These are phyloP conservation scores for Cabera pusaria DNA, from an alignment of 2,888 invertebrate genomes.

Conservation along the genomic window DNA sequence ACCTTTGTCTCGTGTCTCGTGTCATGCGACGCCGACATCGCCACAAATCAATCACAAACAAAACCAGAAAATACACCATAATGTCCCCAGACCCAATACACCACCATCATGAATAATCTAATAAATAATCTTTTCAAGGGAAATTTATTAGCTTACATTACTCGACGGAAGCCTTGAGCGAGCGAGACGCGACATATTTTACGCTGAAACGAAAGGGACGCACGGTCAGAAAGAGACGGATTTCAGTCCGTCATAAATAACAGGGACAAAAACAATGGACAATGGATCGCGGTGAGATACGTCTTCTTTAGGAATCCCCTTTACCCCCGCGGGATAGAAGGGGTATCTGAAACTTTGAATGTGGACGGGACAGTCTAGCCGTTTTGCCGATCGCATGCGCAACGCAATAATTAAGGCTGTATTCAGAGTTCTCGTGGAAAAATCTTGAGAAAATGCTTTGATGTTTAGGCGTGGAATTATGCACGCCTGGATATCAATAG, in stretches of 20 bases:
- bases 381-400: slow-evolving; percentile 47
- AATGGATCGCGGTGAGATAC: slow-evolving; percentile 80
- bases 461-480: no score
- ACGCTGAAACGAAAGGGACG: no score
- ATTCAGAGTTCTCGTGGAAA: no score
- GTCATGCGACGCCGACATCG: slow-evolving; percentile 30
- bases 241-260: slow-evolving; percentile 80
- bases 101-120: slow-evolving; percentile 80
- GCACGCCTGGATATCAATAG: no score
- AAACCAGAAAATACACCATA: slow-evolving; percentile 23
- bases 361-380: slow-evolving; percentile 34
- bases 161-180: slow-evolving; percentile 71
- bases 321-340: slow-evolving; percentile 26
- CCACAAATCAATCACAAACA: slow-evolving; percentile 71
- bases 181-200: slow-evolving; percentile 39
- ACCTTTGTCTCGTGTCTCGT: slow-evolving; percentile 45
- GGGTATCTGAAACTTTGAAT: slow-evolving; percentile 42
- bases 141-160: slow-evolving; percentile 79
- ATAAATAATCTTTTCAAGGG: slow-evolving; percentile 80
- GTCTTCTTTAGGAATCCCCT: slow-evolving; percentile 75
- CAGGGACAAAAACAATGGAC: slow-evolving; percentile 82
- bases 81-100: slow-evolving; percentile 76
- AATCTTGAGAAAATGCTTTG: no score
- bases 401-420: no score
- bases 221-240: slow-evolving; percentile 59